Base-by-base conservation (phyloP, 2,797 vertebrate species). In the Mus spretus region DNA sequence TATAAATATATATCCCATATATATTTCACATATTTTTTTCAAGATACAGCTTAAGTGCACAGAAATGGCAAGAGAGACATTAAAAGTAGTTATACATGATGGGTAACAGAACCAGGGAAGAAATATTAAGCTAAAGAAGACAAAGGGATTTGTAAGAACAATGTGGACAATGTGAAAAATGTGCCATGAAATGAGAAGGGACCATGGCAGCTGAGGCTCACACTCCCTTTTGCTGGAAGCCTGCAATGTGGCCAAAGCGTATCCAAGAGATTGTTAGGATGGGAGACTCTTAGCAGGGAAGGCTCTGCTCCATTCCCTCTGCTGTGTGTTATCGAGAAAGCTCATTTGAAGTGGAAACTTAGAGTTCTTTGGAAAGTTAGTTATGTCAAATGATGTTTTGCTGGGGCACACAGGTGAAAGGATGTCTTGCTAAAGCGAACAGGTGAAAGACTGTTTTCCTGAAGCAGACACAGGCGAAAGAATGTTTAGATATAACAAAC, bases 41-140 rank as follows among this genome's bases (percentile, higher is more conserved):
- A 84, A 84, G 40, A 84, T 65, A 63, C 10, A 84, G 55, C 26
- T 17, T 85, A 87, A 93, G 79, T 86, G 85, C 84, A 87, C 67
- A 93, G 67, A 63, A 10, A 72, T n/a, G 13, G 57, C 6, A 26
- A 31, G 37, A 92, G 88, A 97, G 34, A 80, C 53, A 24, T 31
- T 53, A 81, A 92, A 89, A 94, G 37, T 65, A 34, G 34, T 87
- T 91, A n/a, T 83, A 57, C 13, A 26, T n/a, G 26, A 20, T 53
- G 55, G n/a, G 19, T 15, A 89, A 50, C 34, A 57, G 20, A 89
- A 74, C 37, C 37, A 37, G 78, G 85, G 55, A 82, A 17, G 17
- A 90, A 7, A 7, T 84, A 47, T 87, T 57, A 79, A 77, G 59
- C 53, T 34, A n/a, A 50, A 57, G 57, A 11, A 86, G 80, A 89